phyloP scores from a whole-genome alignment of 2,797 vertebrate species.

The Heteromormyrus szaboi region DNA sequence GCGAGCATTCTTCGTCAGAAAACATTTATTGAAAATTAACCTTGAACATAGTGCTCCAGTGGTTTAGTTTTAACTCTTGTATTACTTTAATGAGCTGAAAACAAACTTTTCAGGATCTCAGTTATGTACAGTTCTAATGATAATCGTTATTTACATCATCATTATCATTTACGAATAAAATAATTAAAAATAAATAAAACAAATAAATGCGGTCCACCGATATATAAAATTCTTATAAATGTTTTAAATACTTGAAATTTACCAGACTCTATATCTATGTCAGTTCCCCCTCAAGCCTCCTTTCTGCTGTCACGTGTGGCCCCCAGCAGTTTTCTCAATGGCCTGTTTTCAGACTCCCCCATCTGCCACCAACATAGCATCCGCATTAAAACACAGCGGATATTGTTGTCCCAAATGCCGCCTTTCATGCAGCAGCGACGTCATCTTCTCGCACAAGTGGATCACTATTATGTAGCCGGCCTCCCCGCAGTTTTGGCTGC shows the following conservation, averaged over 20 bases:
- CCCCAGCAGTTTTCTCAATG: conserved; percentile 10
- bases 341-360: neutral
- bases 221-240: neutral
- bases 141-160: neutral
- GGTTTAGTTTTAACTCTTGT: neutral
- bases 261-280: neutral
- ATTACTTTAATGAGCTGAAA: neutral
- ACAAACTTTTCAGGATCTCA: neutral
- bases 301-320: neutral
- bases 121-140: neutral
- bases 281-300: neutral
- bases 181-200: neutral
- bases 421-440: neutral
- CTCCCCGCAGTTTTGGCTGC: neutral
- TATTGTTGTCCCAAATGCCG: neutral
- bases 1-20: neutral
- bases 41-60: neutral
- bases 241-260: neutral
- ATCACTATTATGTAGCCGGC: neutral
- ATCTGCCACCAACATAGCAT: neutral
- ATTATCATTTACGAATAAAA: neutral
- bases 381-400: neutral
- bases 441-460: neutral
- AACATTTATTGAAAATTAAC: neutral
- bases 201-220: neutral